A percentile compares a stretch with the other conserved stretches of the same genome.
Conservation (phyloP, 2,888 invertebrate species). For the Drosophila nr. medialis region DNA sequence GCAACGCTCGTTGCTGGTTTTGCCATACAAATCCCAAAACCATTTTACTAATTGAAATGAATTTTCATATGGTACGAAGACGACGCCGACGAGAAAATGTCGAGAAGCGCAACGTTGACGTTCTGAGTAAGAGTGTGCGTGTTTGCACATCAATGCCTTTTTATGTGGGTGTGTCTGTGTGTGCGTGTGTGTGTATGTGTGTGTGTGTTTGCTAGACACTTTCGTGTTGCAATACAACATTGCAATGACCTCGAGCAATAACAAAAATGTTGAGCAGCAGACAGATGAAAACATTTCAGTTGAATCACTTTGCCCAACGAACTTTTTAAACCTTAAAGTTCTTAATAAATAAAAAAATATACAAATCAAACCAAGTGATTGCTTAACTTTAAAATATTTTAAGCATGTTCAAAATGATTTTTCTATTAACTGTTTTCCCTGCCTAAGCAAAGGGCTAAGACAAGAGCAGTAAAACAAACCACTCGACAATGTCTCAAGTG, state of each 20-base stretch:
- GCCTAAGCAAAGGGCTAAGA: constrained; percentile 1
- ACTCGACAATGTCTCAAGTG: constrained; percentile 75
- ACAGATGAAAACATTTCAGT: constrained; percentile 33
- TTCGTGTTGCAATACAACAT: constrained; percentile 61
- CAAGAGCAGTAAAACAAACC: constrained; percentile 21
- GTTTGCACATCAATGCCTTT: constrained; percentile 9
- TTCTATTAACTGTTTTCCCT: constrained; percentile 12
- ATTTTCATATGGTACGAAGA: constrained; percentile 68
- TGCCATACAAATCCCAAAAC: constrained; percentile 79
- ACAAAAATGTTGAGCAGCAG: constrained; percentile 45
- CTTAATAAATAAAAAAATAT: background rate
- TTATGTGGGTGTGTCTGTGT: constrained; percentile 8
- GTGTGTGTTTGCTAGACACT: constrained; percentile 56
- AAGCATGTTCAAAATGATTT: background rate
- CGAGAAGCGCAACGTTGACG: constrained; percentile 41
- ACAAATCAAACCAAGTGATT: background rate
- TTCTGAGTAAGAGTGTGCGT: constrained; percentile 13
- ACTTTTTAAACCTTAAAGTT: constrained; percentile 34
- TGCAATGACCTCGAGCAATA: constrained; percentile 73
- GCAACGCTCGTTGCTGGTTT: constrained; percentile 45
- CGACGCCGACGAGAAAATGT: constrained; percentile 30
- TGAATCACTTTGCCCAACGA: constrained; percentile 40
- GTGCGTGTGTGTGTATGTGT: constrained; percentile 21
- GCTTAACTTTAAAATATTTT: constrained; percentile 17
- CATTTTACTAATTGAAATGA: constrained; percentile 83